A percentile compares a stretch with the other conserved stretches of the same genome.
These are phyloP conservation scores for Andrena hattorfiana DNA, from an alignment of 2,888 invertebrate species.

Conservation along the genomic window DNA sequence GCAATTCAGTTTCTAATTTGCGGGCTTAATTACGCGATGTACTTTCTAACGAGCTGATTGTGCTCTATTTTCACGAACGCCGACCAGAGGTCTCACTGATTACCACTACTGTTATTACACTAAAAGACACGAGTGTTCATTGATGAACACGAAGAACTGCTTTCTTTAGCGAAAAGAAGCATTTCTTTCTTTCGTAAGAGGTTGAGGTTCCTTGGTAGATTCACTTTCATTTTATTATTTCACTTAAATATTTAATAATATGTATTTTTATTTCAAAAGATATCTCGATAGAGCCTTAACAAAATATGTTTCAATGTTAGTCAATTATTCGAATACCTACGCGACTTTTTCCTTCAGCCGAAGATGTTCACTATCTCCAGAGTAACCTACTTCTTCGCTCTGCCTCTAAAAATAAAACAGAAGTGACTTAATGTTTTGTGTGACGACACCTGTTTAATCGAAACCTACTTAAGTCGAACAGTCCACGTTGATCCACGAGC, in stretches of 20 bases:
- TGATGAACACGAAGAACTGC: neutral
- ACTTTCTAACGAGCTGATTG: conserved; percentile 50
- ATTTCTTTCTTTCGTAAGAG: no score
- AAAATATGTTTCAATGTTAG: no score
- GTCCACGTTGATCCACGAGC: neutral
- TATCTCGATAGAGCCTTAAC: no score
- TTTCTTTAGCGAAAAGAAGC: neutral
- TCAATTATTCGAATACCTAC: neutral
- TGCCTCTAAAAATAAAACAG: neutral
- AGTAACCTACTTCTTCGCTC: conserved; percentile 2
- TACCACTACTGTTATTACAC: neutral
- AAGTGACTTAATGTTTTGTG: neutral
- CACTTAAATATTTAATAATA: no score
- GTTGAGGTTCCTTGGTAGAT: no score
- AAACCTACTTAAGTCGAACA: neutral
- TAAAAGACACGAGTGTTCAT: neutral
- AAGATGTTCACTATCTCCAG: neutral
- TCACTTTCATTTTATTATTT: no score
- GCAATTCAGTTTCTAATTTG: conserved; percentile 47
- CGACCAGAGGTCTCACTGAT: neutral
- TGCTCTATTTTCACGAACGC: conserved; percentile 36
- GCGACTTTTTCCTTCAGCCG: neutral
- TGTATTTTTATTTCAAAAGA: no score
- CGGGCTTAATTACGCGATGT: conserved; percentile 31
- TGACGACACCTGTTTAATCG: conserved; percentile 1